Base-by-base conservation (phyloP, 1,140 invertebrate genomes). In the Plutomurus gul region DNA sequence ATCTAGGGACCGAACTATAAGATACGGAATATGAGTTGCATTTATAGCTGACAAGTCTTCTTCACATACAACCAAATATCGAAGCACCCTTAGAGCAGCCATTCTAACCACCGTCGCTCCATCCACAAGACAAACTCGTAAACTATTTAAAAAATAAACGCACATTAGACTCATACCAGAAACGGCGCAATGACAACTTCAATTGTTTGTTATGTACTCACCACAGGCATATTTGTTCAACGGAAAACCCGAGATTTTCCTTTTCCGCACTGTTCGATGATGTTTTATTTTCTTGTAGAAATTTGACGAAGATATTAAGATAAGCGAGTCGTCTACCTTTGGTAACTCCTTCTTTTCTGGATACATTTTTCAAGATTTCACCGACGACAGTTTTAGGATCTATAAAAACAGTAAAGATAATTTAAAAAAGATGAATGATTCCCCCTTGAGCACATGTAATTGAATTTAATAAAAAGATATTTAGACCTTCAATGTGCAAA, bases 91-190 rank as follows among this genome's bases (percentile, higher is more conserved):
- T 47, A 98, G 87, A 18, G 93, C 92, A 40, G 93, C 95, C 75
- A 96, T 93, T 85, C 96, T 90, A 43, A 99, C 92, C 86, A 96
- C 94, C 82, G 93, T 93, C 27, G 93, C 92, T 81, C 96, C 93
- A 86, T 96, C 92, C 22, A 96, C 89, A 76, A 97, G 88, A 71
- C 92, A 91, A 33, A 95, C 88, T 77, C 95, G 91, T 83, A 98
- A 89, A 87, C 96, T 97, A 86, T 77, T 8, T 16, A 25, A 65
- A 40, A 74, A 33, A 49, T 1, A 51, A 20, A 46, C 56, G 43
- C 30, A 27, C 16, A n/a, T 56, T 60, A 8, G 22, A 18, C 33
- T 70, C 16, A 70, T 8, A 6, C 60, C 36, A 30, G 5, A 2
- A n/a, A n/a, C n/a, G n/a, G n/a, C n/a, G n/a, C n/a, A n/a, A n/a